Evolutionary conservation across 1,140 invertebrate species (phyloP).

Genomic region (Orius laevigatus): DNA sequence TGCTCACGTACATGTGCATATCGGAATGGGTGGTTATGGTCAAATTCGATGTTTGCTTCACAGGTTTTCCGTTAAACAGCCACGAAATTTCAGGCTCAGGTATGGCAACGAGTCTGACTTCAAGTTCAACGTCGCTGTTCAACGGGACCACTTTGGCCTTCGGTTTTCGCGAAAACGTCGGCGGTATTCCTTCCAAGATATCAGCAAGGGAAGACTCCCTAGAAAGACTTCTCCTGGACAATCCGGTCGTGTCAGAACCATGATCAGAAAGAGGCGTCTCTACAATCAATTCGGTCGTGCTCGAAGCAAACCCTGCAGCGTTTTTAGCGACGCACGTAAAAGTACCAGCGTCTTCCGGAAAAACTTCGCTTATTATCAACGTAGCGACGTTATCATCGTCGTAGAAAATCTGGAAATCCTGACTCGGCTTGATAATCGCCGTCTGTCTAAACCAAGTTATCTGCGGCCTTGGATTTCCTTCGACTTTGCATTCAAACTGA

Average conservation of each 20-base stretch:
- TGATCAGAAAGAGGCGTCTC: constrained; percentile 76
- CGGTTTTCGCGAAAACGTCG: constrained; percentile 78
- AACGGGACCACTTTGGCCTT: constrained; percentile 69
- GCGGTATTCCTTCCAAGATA: constrained; percentile 80
- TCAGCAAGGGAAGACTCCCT: constrained; percentile 76
- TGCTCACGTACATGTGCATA: constrained; percentile 76
- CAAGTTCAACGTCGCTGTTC: constrained; percentile 58
- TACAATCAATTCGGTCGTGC: constrained; percentile 75
- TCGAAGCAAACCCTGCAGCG: constrained; percentile 78
- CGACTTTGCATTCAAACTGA: constrained; percentile 79
- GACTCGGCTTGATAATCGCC: constrained; percentile 75
- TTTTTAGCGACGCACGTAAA: constrained; percentile 96
- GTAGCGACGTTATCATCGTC: constrained; percentile 84
- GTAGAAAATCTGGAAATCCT: constrained; percentile 84
- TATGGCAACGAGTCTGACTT: constrained; percentile 71
- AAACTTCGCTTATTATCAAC: constrained; percentile 85
- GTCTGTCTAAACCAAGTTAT: constrained; percentile 92
- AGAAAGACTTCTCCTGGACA: constrained; percentile 65
- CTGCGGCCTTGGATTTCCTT: constrained; percentile 73
- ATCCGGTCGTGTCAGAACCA: constrained; percentile 61
- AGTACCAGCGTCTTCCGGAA: constrained; percentile 89
- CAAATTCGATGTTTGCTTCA: constrained; percentile 49
- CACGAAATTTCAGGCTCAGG: constrained; percentile 79
- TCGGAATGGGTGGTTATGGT: constrained; percentile 61
- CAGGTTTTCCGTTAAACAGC: constrained; percentile 55